Percentiles rank a stretch among this genome's conserved stretches.
phyloP scores from a whole-genome alignment of 1,140 invertebrate species.

The Solenopsis invicta region DNA sequence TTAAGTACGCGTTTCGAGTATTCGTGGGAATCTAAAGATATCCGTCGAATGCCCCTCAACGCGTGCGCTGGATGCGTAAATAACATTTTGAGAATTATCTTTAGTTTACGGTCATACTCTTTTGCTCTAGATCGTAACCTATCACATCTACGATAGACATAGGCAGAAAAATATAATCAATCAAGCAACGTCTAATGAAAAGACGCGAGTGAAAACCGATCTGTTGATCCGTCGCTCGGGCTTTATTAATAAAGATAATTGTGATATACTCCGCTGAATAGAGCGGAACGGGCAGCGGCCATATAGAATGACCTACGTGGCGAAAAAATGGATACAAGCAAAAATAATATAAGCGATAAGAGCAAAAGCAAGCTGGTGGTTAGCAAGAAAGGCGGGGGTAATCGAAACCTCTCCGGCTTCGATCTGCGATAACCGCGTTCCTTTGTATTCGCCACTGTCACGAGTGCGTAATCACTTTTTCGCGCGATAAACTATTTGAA shows the following conservation, averaged over 20 bases:
- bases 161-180: slow-evolving; percentile 36
- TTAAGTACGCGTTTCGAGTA: background rate
- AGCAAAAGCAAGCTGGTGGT: background rate
- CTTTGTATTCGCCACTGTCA: slow-evolving; percentile 60
- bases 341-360: slow-evolving; percentile 34
- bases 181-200: slow-evolving; percentile 8
- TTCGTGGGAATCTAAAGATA: background rate
- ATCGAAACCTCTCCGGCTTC: slow-evolving; percentile 55
- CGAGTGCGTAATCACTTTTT: slow-evolving; percentile 55
- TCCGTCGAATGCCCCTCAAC: background rate
- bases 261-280: slow-evolving; percentile 11
- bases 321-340: slow-evolving; percentile 45
- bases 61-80: background rate
- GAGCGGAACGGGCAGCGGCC: background rate
- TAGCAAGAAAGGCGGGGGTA: background rate
- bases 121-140: slow-evolving; percentile 22
- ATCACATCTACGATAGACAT: background rate
- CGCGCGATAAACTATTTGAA: slow-evolving; percentile 63
- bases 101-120: background rate
- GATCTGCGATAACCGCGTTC: slow-evolving; percentile 56
- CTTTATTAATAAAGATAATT: slow-evolving; percentile 61
- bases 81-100: slow-evolving; percentile 5
- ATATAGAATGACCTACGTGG: slow-evolving; percentile 15
- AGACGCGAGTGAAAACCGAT: background rate
- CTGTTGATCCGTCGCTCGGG: background rate